These are phyloP conservation scores for Piscicola geometra DNA, from an alignment of 2,888 invertebrate species.

Conservation along the genomic window DNA sequence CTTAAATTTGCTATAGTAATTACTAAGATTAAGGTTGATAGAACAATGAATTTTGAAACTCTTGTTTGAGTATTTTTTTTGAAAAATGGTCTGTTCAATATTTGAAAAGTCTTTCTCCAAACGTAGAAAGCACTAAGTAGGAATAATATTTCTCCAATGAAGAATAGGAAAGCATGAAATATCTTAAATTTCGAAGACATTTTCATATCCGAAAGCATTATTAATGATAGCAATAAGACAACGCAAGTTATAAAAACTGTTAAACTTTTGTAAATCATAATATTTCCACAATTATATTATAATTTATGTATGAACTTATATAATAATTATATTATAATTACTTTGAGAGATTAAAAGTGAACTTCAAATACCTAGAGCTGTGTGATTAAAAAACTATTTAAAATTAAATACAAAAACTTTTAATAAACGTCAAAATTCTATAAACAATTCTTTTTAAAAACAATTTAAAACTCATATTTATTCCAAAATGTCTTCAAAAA, in stretches of 20 bases:
- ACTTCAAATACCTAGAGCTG: too few species aligned
- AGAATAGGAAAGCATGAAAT: not conserved
- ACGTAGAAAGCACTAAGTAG: not conserved
- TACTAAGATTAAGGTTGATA: not conserved
- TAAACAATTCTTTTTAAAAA: too few species aligned
- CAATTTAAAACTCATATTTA: too few species aligned
- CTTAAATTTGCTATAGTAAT: not conserved
- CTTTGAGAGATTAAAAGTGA: too few species aligned
- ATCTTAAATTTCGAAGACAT: not conserved
- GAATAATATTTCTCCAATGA: not conserved
- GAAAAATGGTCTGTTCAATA: not conserved
- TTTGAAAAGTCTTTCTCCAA: not conserved
- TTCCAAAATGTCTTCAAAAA: too few species aligned
- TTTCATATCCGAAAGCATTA: not conserved
- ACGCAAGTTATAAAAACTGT: not conserved
- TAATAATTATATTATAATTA: too few species aligned
- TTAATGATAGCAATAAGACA: not conserved
- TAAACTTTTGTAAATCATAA: too few species aligned
- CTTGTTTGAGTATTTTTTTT: not conserved
- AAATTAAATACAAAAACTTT: too few species aligned
- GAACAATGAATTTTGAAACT: not conserved
- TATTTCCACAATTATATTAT: too few species aligned
- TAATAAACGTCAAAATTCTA: too few species aligned
- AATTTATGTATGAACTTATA: too few species aligned
- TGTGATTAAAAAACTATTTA: too few species aligned